Conservation (phyloP, 1,140 invertebrate species). For the Rhizoglyphus robini region DNA sequence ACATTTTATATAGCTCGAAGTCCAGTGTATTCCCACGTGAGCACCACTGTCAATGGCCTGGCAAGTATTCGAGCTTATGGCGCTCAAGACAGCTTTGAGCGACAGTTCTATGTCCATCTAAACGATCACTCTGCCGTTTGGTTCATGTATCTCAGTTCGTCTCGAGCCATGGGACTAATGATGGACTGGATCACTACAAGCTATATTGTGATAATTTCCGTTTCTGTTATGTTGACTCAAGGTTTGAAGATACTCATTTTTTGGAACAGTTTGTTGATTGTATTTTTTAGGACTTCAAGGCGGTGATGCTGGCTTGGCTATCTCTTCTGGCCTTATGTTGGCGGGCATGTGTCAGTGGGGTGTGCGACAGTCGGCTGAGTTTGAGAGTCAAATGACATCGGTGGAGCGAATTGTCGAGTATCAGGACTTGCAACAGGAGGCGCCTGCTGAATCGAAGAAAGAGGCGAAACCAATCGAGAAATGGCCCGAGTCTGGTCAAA, state of each 20-base stretch:
- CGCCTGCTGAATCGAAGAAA: neutral
- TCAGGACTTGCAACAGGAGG: constrained; percentile 44
- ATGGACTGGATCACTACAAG: constrained; percentile 17
- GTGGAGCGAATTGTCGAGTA: constrained; percentile 64
- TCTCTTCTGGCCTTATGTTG: constrained; percentile 58
- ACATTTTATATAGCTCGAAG: no score
- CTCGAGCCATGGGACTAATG: constrained; percentile 1
- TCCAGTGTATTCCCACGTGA: no score
- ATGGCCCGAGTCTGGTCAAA: constrained; percentile 52
- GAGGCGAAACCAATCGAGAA: constrained; percentile 23
- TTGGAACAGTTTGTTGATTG: no score
- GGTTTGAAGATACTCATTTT: no score
- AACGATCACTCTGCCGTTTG: constrained; percentile 19
- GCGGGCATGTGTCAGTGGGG: constrained; percentile 60
- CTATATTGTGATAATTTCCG: constrained; percentile 8
- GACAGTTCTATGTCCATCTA: constrained; percentile 38
- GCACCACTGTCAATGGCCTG: constrained; percentile 37
- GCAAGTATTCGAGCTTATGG: constrained; percentile 37
- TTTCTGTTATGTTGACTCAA: constrained; percentile 14
- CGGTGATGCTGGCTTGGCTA: constrained; percentile 59
- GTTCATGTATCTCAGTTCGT: constrained; percentile 13
- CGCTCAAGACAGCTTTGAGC: constrained; percentile 46
- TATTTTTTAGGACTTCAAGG: constrained; percentile 32
- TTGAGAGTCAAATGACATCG: no score
- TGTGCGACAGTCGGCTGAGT: no score